phyloP scores from a whole-genome alignment of 2,888 invertebrate species.

The Ommatoiulus sabulosus region DNA sequence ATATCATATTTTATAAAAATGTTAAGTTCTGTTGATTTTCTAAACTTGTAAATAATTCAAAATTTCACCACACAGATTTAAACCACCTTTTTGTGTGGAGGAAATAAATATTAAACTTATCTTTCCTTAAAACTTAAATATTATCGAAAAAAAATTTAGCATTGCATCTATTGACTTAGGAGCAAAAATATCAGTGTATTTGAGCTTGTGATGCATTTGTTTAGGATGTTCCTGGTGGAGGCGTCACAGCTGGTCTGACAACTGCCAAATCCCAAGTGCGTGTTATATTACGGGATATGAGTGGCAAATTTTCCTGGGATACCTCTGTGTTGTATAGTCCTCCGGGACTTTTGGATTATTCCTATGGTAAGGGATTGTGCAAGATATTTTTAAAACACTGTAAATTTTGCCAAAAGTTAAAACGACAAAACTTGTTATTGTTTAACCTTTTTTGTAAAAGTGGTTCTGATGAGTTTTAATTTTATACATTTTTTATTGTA shows the following conservation, averaged over 20 bases:
- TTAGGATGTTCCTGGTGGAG: constrained; percentile 80
- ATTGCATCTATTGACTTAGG: not conserved
- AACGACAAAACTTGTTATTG: too few relatives aligned
- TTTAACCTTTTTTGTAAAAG: too few relatives aligned
- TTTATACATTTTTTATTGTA: too few relatives aligned
- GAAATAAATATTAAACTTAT: too few relatives aligned
- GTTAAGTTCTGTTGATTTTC: too few relatives aligned
- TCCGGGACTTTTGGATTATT: constrained; percentile 19
- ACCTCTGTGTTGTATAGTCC: constrained; percentile 83
- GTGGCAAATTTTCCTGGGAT: constrained; percentile 97
- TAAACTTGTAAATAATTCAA: not conserved
- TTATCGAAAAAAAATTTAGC: too few relatives aligned
- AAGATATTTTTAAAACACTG: too few relatives aligned
- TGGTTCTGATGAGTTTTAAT: too few relatives aligned
- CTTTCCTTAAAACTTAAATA: too few relatives aligned
- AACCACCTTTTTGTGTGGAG: too few relatives aligned
- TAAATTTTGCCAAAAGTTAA: too few relatives aligned
- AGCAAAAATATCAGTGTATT: not conserved
- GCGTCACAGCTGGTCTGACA: constrained; percentile 80
- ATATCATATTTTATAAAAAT: not conserved
- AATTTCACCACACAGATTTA: too few relatives aligned
- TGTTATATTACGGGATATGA: constrained; percentile 87
- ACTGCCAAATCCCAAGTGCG: constrained; percentile 87
- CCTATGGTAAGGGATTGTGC: not conserved
- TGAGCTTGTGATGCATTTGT: constrained; percentile 30